A percentile compares a stretch with the other conserved stretches of the same genome.
phyloP scores from a whole-genome alignment of 2,888 invertebrate species.

The Strigamia maritima region DNA sequence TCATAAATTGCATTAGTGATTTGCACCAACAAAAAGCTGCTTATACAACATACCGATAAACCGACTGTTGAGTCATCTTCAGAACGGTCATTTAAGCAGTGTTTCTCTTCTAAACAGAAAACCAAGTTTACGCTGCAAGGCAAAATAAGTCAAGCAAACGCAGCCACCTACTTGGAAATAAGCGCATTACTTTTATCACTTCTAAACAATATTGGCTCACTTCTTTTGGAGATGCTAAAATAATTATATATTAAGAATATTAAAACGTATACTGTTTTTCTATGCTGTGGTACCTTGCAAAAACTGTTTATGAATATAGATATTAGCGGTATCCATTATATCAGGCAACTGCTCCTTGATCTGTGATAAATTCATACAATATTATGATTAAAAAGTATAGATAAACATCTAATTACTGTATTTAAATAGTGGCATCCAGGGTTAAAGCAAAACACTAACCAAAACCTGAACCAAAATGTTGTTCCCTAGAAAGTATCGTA shows the following conservation, averaged over 20 bases:
- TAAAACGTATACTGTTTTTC: background rate
- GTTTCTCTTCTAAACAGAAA: too few relatives aligned
- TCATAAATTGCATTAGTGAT: too few relatives aligned
- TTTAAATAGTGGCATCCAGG: background rate
- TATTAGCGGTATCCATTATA: background rate
- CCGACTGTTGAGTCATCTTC: too few relatives aligned
- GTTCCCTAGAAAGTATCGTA: background rate
- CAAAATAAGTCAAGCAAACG: background rate
- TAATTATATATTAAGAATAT: background rate
- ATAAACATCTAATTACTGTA: background rate
- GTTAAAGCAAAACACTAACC: background rate
- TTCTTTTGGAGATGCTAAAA: background rate
- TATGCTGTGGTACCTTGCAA: background rate
- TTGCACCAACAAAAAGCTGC: too few relatives aligned
- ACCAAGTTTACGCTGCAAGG: too few relatives aligned
- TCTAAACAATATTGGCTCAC: background rate
- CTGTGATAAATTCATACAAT: too few relatives aligned
- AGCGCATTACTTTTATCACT: background rate
- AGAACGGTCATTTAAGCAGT: too few relatives aligned
- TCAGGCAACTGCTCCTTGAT: background rate
- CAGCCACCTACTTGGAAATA: background rate
- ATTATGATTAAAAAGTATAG: background rate
- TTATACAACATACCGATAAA: too few relatives aligned
- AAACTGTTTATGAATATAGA: background rate
- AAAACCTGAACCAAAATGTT: background rate